These are phyloP conservation scores for Pterostichus niger DNA, from an alignment of 2,888 invertebrate genomes.

Conservation along the genomic window DNA sequence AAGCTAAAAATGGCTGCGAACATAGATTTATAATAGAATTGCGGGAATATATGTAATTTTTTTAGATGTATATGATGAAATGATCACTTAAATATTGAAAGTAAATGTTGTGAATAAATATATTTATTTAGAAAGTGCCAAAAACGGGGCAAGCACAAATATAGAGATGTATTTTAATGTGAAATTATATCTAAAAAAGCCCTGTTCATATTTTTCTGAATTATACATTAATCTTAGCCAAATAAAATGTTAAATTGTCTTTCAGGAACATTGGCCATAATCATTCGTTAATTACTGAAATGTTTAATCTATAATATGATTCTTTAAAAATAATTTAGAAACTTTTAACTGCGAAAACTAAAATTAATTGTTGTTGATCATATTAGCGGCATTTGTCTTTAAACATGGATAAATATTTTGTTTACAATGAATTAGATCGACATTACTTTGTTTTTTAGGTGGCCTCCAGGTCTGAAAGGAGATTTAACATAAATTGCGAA, in stretches of 20 bases:
- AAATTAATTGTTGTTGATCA: too few species aligned
- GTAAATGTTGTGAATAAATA: slow-evolving; percentile 47
- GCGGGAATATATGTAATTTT: slow-evolving; percentile 39
- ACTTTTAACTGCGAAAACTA: too few species aligned
- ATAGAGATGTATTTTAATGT: slow-evolving; percentile 61
- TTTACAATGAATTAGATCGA: too few species aligned
- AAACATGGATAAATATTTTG: too few species aligned
- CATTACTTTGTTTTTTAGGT: too few species aligned
- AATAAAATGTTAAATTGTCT: slow-evolving; percentile 5
- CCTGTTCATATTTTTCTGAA: slow-evolving; percentile 65
- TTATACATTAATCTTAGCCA: slow-evolving; percentile 59
- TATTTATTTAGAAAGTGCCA: slow-evolving; percentile 64
- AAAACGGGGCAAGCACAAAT: slow-evolving; percentile 61
- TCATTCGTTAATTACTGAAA: too few species aligned
- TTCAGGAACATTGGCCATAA: background rate
- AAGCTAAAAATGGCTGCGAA: slow-evolving; percentile 33
- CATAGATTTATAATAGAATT: slow-evolving; percentile 21
- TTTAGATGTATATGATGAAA: slow-evolving; percentile 55
- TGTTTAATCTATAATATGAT: too few species aligned
- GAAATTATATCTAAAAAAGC: slow-evolving; percentile 26
- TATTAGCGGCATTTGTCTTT: too few species aligned
- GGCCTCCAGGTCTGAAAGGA: background rate
- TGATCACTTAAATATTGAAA: slow-evolving; percentile 51
- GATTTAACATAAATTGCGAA: slow-evolving; percentile 3
- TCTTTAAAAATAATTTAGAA: too few species aligned